Base-by-base conservation (phyloP, 2,113 vertebrate genomes). In the Melanerpes aurifrons region DNA sequence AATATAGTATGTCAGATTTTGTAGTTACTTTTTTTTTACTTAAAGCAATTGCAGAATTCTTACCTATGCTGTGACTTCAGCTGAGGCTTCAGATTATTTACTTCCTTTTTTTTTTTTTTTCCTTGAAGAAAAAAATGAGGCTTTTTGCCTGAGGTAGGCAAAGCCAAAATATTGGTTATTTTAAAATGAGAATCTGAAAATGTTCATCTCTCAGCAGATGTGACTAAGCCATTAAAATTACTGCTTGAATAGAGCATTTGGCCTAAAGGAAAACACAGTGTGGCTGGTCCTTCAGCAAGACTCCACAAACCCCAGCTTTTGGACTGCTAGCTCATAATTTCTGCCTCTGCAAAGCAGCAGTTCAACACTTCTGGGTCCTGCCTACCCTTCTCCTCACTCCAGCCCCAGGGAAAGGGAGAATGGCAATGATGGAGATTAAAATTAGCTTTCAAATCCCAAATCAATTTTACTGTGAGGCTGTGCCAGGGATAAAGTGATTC, bases 401-500 rank as follows among this genome's bases (percentile, higher is more conserved):
- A 87, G 54, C 12, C 54, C 24, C 12, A 2, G 13, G 16, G 26
- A 70, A 45, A 48, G 1, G 4, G 29, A n/a, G 28, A 29, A 47
- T 18, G 57, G 21, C 7, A 21, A 1, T 12, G 17, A 43, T 14
- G 9, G 48, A 43, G 31, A 48, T 63, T 5, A 67, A 53, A 74
- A 70, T 74, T 20, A 73, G 10, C 47, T 13, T 93, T 67, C 20
- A 1, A 3, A n/a, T 74, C n/a, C 56, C 47, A 58, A 62, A 90
- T 79, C 26, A 7, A 0, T 86, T 50, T 70, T 73, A 28, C 40
- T 3, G 1, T 40, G 53, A 59, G 47, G 7, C 31, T 54, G 7
- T 4, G 1, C 48, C 0, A 0, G 18, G 24, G 1, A 70, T 18
- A 19, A 68, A 59, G 43, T 45, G 11, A 7, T 10, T 47, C 18